Evolutionary conservation across 1,140 invertebrate species (phyloP).

Genomic region (Orius insidiosus): DNA sequence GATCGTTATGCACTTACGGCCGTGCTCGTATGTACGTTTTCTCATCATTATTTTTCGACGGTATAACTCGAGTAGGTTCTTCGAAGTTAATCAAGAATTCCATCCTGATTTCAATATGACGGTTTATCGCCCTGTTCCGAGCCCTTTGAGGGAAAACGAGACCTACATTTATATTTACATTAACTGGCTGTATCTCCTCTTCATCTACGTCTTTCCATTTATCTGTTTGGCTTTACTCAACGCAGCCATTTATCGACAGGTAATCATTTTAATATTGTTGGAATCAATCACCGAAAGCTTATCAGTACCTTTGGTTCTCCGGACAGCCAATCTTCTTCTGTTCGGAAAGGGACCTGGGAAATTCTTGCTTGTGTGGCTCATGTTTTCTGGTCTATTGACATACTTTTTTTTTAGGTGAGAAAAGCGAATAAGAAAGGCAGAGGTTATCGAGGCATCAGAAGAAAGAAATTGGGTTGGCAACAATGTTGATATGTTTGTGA

Average conservation of each 20-base stretch:
- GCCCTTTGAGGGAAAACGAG: constrained; percentile 46
- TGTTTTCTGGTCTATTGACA: too few species aligned
- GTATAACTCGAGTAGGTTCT: constrained; percentile 66
- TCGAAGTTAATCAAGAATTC: constrained; percentile 25
- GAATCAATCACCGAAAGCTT: too few species aligned
- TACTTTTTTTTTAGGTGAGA: constrained; percentile 54
- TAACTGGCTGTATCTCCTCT: constrained; percentile 78
- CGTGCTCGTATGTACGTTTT: constrained; percentile 70
- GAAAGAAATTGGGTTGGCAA: constrained; percentile 74
- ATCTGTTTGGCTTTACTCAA: constrained; percentile 70
- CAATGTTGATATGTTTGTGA: constrained; percentile 85
- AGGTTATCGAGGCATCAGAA: constrained; percentile 60
- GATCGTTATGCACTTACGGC: constrained; percentile 78
- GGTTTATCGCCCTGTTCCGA: constrained; percentile 51
- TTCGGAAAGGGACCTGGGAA: too few species aligned
- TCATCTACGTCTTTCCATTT: constrained; percentile 85
- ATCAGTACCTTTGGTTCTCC: too few species aligned
- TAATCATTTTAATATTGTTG: too few species aligned
- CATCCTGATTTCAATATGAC: constrained; percentile 33
- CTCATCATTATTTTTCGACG: constrained; percentile 60
- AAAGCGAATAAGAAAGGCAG: constrained; percentile 66
- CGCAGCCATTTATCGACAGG: constrained; percentile 66
- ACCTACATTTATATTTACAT: constrained; percentile 75
- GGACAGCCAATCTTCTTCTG: too few species aligned
- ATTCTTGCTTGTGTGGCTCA: too few species aligned